Base-by-base conservation (phyloP, 2,113 vertebrate species). In the Romanogobio albipinnatus region DNA sequence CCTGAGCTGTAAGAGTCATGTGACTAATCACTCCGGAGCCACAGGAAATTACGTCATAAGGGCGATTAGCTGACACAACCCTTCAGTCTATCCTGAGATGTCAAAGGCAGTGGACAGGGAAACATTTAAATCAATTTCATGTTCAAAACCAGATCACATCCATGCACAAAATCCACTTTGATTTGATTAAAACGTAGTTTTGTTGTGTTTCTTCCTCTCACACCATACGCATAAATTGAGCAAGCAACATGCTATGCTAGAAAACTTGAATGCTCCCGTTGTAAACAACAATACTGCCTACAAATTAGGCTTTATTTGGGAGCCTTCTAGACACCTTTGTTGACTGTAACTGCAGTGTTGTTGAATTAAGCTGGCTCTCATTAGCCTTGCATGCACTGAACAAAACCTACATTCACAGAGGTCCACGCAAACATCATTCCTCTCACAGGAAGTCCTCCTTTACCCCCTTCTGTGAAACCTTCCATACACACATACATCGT, bases 391-490 rank as follows among this genome's bases (percentile, higher is more conserved):
- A 89, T 91, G 93, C 92, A 87, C 75, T 51, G 81, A 90, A 90
- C 66, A 86, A 82, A 87, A 82, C 85, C 73, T 66, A 86, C 85
- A 74, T 92, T 93, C 88, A 88, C 90, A 33, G 82, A 70, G 26
- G 80, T 84, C 85, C 85, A 85, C 88, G 86, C 87, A 90, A 84
- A 90, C 86, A 97, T 97, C 96, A 96, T 95, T 95, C 95, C 97
- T 98, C 97, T 96, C 96, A 97, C 94, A 96, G 95, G 96, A 96
- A 96, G 94, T 96, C 95, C 93, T 90, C 89, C 93, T 93, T 90
- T 90, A 88, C 87, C 88, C 87, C 89, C 58, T 68, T 75, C 51
- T 71, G 62, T 83, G 85, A 61, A 84, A 84, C 61, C 59, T 53
- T 73, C 24, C 15, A 83, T 45, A 82, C 11, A 68, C 76, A 83